Base-by-base conservation (phyloP, 2,113 vertebrate species). In the Aegypius monachus region DNA sequence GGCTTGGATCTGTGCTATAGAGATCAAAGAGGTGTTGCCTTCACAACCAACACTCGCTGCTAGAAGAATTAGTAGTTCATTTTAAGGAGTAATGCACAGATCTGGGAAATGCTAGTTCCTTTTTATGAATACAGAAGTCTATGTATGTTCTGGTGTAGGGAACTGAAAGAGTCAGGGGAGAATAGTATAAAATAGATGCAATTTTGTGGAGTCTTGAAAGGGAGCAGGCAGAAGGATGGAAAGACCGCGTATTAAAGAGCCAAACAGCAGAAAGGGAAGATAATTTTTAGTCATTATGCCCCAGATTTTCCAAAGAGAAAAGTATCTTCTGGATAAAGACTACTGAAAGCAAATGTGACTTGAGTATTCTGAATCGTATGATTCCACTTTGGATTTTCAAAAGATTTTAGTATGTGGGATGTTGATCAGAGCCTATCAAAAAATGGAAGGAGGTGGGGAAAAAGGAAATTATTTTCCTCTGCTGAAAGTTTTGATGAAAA, bases 391-490 rank as follows among this genome's bases (percentile, higher is more conserved):
- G 94, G 88, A 65, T 87, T 95, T 93, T 78, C 84, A 74, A 59
- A 67, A 34, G 67, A 56, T 34, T 78, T 94, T 36, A 70, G 48
- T 38, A 34, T 23, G 31, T 73, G 84, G 68, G 80, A 61, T 71
- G 87, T 53, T 89, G 83, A 73, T 89, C 85, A 84, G 53, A 86
- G 53, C 72, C 58, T 47, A 59, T 59, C 62, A 86, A 63, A 84
- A 84, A 84, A 47, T 25, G 78, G 84, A 90, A 78, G 8, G 59
- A 81, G 77, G 43, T 52, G 90, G 63, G 26, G 29, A 4, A 86
- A 86, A 91, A 66, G 27, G 73, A 95, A 95, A 70, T 81, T 36
- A 40, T 85, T 90, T 96, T 87, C 50, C 59, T 90, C 70, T 92
- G 45, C 59, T 34, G 50, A 56, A 96, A 92, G 50, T 95, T 92